A percentile compares a stretch with the other conserved stretches of the same genome.
Evolutionary conservation across 2,888 invertebrate genomes (phyloP).

Genomic region (Mamestra brassicae): DNA sequence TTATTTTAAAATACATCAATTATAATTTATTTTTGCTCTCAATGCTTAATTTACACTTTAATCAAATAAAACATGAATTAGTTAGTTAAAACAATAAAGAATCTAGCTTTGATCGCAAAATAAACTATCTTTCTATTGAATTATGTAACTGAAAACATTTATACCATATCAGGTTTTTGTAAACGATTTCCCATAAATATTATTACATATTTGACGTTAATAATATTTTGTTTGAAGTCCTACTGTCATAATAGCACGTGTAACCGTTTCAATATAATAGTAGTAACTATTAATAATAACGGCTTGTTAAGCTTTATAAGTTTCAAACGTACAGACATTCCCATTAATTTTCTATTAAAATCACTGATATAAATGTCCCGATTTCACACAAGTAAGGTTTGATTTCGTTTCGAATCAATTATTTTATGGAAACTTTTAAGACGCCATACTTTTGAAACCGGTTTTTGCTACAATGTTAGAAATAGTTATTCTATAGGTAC

Average conservation of each 20-base stretch:
- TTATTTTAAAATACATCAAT: conserved; percentile 2
- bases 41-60: conserved; percentile 17
- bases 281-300: conserved; percentile 49
- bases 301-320: conserved; percentile 31
- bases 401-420: conserved; percentile 22
- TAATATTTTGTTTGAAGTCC: conserved; percentile 28
- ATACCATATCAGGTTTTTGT: conserved; percentile 11
- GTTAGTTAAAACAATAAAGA: background rate
- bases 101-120: background rate
- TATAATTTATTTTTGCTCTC: background rate
- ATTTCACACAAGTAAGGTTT: conserved; percentile 15
- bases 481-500: background rate
- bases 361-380: conserved; percentile 29
- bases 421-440: conserved; percentile 24
- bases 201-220: conserved; percentile 15
- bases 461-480: background rate
- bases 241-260: conserved; percentile 40
- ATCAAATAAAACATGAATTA: conserved; percentile 22
- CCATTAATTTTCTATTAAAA: conserved; percentile 35
- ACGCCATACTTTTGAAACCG: conserved; percentile 7
- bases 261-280: conserved; percentile 41
- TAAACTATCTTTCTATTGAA: conserved; percentile 12
- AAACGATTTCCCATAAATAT: conserved; percentile 25
- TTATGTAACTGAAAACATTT: conserved; percentile 18
- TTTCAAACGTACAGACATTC: conserved; percentile 27